Base-by-base conservation (phyloP, 2,797 vertebrate genomes). In the Neoniphon sammara region DNA sequence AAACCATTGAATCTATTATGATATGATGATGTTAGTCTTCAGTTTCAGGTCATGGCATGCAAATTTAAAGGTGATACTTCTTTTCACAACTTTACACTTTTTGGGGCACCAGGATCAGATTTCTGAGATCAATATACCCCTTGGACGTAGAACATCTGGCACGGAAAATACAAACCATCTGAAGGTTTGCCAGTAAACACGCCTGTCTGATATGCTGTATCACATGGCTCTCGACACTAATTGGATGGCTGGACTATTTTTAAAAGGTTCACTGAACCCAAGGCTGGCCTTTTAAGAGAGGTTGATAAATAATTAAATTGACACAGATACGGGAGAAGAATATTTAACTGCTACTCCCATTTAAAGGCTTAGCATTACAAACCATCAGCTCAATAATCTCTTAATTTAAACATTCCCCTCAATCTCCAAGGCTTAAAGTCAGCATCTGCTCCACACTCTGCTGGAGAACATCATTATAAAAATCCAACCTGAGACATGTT, bases 231-330 rank as follows among this genome's bases (percentile, higher is more conserved):
- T 47, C 77, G 61, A 70, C 75, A 39, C 78, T 89, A 85, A 91
- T 88, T 88, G 83, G 82, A 88, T 86, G 78, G 87, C 84, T 86
- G 83, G 82, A 85, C 80, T 91, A 83, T 83, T 90, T 90, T 84
- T 75, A 73, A 87, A 88, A 86, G 74, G 66, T 80, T 74, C 72
- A 57, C 67, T 77, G 62, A 88, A 82, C 75, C 70, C 69, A 52
- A 0, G 49, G 66, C 62, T 77, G 20, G 70, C 75, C 70, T 85
- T 86, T 87, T 81, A 80, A 87, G 77, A 84, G 85, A 15, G 4
- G 27, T 31, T 78, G 76, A 90, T 92, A 81, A 91, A 92, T 88
- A 84, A 91, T 88, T 86, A 84, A 90, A 85, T 77, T 23, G 85
- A 89, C 88, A 91, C 80, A 87, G 85, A 89, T 87, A 87, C 76